These are phyloP conservation scores for Engraulis encrasicolus DNA, from an alignment of 2,113 vertebrate species.

Conservation along the genomic window DNA sequence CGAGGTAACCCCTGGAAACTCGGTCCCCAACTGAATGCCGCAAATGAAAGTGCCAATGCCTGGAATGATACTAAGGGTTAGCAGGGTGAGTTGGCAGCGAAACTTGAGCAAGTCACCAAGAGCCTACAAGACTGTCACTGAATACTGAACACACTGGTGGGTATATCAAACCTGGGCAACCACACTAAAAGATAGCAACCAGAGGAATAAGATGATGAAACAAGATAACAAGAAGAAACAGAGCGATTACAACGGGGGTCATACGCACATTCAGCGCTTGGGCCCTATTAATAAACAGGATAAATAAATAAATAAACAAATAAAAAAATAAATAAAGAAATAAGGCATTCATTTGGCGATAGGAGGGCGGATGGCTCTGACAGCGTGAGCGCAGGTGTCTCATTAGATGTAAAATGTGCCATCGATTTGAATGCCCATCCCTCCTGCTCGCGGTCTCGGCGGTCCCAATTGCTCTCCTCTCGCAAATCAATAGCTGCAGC, in stretches of 20 bases:
- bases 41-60: not conserved
- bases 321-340: conserved; percentile 37
- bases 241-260: too few relatives aligned
- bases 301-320: not conserved
- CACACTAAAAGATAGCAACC: not conserved
- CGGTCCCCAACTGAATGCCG: not conserved
- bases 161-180: not conserved
- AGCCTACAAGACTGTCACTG: not conserved
- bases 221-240: too few relatives aligned
- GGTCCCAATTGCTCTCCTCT: conserved; percentile 56
- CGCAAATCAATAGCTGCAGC: conserved; percentile 66
- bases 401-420: conserved; percentile 73
- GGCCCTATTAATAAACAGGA: too few relatives aligned
- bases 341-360: conserved; percentile 56
- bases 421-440: conserved; percentile 64
- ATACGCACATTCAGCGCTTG: too few relatives aligned
- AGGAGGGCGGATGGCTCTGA: conserved; percentile 61
- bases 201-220: not conserved
- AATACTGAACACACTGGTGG: not conserved
- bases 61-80: not conserved
- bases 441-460: conserved; percentile 39
- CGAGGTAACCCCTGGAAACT: not conserved
- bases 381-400: conserved; percentile 69
- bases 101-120: not conserved
- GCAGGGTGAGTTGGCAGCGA: conserved; percentile 42